Base-by-base conservation (phyloP, 1,140 invertebrate genomes). In the Apis cerana region DNA sequence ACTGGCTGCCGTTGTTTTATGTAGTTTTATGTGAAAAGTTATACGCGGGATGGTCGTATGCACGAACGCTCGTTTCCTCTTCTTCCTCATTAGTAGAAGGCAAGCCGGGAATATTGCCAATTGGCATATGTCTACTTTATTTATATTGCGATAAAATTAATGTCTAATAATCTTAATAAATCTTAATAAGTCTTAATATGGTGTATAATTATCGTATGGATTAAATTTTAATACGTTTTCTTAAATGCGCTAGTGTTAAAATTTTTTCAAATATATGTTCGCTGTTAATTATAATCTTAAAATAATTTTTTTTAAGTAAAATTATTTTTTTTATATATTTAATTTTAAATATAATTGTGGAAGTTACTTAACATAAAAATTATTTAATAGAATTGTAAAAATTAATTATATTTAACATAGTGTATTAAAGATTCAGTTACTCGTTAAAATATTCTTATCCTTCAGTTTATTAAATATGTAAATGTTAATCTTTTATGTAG, bases 101-200 rank as follows among this genome's bases (percentile, higher is more conserved):
- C 62, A 23, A n/a, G 15, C 27, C 65, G 75, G 80, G 75, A 71
- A 70, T 77, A 82, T 82, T 82, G 67, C 58, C 80, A 82, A 82
- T 82, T 82, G 80, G 75, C 80, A 68, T 70, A 78, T 78, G 67
- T 48, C 75, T 82, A n/a, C 27, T 82, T 82, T 64, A 78, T 48
- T 82, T 61, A 27, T n/a, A 56, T 74, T 21, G n/a, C 64, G 64
- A 64, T 68, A 75, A 33, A 75, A 75, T 75, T 81, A 43, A n/a
- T 21, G 11, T 15, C 43, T 33, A 33, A 33, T 33, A 33, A 33
- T 33, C 33, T 33, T 33, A 33, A 3, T 33, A 33, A 33, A 33
- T 33, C 33, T 33, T 33, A 33, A 3, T 33, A 33, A 33, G 3
- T 33, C 33, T 33, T 33, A 76, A 75, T 52, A 27, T 50, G 9